Evolutionary conservation across 2,797 vertebrate species (phyloP), one percentile per base, ranked within the genome.

Genomic region (Oryzias sinensis): DNA sequence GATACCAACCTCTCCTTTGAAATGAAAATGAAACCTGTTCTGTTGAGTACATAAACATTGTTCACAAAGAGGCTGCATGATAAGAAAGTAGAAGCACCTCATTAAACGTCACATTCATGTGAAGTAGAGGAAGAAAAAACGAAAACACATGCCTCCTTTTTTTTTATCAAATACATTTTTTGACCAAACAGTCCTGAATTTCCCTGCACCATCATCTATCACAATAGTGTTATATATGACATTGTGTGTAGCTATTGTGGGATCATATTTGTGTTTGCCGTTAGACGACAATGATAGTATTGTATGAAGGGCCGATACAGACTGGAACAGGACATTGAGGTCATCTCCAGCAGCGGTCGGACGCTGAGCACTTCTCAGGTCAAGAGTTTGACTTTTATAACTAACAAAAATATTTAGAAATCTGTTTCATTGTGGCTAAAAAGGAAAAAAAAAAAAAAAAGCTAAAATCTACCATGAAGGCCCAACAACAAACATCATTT

Each of bases 151-250:
- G 2, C 33, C 8, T 11, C 11, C 14, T 6, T 48, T 64, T 64
- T 63, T 44, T 58, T 47, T 54, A 46, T 44, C 72, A 41, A 6
- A 42, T 60, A 63, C 68, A 72, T 83, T 68, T 76, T 53, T 59
- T 46, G 57, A 68, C 42, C 27, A 48, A 71, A 65, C 70, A 44
- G 45, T 5, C 62, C 48, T 56, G 50, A 72, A 41, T 43, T 40
- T 56, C 37, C 0, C 45, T 0, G 13, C 61, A 58, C 50, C 24
- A 37, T 22, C 49, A 5, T 65, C 54, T n/a, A 2, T 69, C 74
- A 86, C 85, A 86, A 85, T 87, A 70, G 68, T 89, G 81, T 88
- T 88, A 42, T 88, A 80, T 62, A 61, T 75, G 59, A 2, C 29
- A 49, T 53, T 5, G 60, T 16, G 40, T 15, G 47, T 16, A 57